Percentiles rank a stretch among this genome's conserved stretches.
These are phyloP conservation scores for Enteromius fasciolatus DNA, from an alignment of 2,797 vertebrate genomes.

Conservation along the genomic window DNA sequence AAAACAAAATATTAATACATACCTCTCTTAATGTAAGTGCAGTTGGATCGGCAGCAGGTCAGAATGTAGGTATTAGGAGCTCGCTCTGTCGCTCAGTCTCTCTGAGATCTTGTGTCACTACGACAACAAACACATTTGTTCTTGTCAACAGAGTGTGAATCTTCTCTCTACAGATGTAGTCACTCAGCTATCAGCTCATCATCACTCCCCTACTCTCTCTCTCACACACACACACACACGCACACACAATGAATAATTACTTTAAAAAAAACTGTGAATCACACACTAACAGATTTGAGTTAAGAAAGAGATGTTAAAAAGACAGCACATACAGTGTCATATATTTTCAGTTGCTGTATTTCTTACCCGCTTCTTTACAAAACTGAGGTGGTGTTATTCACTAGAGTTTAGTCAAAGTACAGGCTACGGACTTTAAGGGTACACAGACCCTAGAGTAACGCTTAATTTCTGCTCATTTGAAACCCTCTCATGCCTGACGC, in stretches of 20 bases:
- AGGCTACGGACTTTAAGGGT: slow-evolving; percentile 24
- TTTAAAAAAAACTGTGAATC: not conserved
- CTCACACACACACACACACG: too few relatives aligned
- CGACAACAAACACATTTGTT: slow-evolving; percentile 38
- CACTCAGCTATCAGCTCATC: slow-evolving; percentile 23
- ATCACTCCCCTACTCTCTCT: slow-evolving; percentile 11
- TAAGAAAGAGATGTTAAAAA: not conserved
- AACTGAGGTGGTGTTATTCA: not conserved
- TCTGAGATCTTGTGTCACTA: slow-evolving; percentile 51
- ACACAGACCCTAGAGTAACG: slow-evolving; percentile 34
- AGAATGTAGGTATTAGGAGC: slow-evolving; percentile 3
- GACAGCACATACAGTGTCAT: not conserved
- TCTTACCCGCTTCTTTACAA: not conserved
- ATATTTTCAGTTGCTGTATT: not conserved
- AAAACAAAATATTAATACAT: not conserved
- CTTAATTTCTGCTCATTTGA: slow-evolving; percentile 31
- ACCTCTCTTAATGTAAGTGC: slow-evolving; percentile 15
- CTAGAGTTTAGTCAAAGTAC: slow-evolving; percentile 46
- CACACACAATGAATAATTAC: not conserved
- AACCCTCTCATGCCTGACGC: slow-evolving; percentile 34
- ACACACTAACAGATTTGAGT: not conserved
- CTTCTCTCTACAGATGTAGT: slow-evolving; percentile 33
- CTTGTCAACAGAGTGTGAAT: slow-evolving; percentile 33
- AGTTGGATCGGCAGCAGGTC: not conserved
- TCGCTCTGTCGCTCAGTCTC: not conserved